Conservation (phyloP, 2,888 invertebrate genomes). For the Sericinus montela region DNA sequence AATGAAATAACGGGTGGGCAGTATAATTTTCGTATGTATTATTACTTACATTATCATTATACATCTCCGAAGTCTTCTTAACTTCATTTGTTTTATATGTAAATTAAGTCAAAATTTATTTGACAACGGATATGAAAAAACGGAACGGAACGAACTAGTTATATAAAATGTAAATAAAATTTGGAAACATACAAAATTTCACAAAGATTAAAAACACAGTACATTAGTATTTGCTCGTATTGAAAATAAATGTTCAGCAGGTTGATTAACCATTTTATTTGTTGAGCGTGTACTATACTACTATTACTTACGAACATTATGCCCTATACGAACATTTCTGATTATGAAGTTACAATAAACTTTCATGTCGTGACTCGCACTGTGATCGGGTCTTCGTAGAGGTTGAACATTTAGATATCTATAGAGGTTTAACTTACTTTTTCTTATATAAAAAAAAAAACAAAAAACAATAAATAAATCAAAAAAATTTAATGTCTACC, state of each 20-base stretch:
- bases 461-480: no score
- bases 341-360: conserved; percentile 75
- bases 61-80: conserved; percentile 27
- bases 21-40: conserved; percentile 46
- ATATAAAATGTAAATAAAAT: no score
- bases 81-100: conserved; percentile 21
- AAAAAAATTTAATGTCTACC: no score
- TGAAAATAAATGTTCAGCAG: conserved; percentile 24
- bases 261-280: conserved; percentile 74
- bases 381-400: conserved; percentile 36
- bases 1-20: conserved; percentile 41
- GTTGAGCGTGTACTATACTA: conserved; percentile 47
- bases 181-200: no score
- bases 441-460: no score
- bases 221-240: neutral
- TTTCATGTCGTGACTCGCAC: conserved; percentile 72
- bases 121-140: no score
- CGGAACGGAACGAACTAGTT: no score
- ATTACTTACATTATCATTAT: conserved; percentile 31
- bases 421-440: no score
- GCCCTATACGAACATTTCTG: conserved; percentile 65
- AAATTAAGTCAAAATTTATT: no score
- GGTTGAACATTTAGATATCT: conserved; percentile 13
- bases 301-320: conserved; percentile 73
- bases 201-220: no score